These are phyloP conservation scores for Ophiothrix spiculata DNA, from an alignment of 35 echinoderm and acorn worm genomes.

Conservation along the genomic window DNA sequence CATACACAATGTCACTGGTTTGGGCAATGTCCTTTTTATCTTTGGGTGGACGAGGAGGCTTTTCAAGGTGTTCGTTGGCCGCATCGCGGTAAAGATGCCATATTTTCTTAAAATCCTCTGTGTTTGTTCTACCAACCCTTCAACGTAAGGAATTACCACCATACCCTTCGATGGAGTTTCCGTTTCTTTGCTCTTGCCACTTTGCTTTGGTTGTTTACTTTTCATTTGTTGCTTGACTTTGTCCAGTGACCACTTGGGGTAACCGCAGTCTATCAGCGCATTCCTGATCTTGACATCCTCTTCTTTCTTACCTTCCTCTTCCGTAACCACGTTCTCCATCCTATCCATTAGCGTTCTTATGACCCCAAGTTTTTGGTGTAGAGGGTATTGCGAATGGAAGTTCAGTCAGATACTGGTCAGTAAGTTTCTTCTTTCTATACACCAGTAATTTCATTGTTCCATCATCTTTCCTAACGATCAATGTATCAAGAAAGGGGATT, in stretches of 20 bases:
- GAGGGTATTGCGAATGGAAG: constrained; percentile 23
- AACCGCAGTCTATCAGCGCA: constrained; percentile 20
- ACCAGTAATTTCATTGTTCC: background rate
- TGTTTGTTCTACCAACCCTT: too few species aligned
- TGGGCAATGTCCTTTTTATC: too few species aligned
- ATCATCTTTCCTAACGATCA: background rate
- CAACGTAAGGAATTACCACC: too few species aligned
- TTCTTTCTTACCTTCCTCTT: constrained; percentile 20
- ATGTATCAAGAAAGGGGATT: constrained; percentile 5
- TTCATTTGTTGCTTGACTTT: constrained; percentile 27
- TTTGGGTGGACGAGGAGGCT: too few species aligned
- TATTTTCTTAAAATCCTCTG: too few species aligned
- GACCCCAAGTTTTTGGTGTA: constrained; percentile 44
- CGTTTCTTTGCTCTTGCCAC: too few species aligned
- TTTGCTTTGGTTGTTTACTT: background rate
- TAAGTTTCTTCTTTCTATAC: constrained; percentile 19
- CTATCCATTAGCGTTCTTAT: constrained; percentile 34
- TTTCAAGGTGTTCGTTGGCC: too few species aligned
- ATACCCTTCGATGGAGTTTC: too few species aligned
- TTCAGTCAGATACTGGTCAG: constrained; percentile 42
- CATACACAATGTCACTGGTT: too few species aligned
- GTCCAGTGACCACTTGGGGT: constrained; percentile 22
- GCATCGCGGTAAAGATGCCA: too few species aligned
- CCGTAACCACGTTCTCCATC: constrained; percentile 23
- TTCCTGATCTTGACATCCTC: constrained; percentile 17